Evolutionary conservation across 2,113 vertebrate species (phyloP), one percentile per base, ranked within the genome.

Genomic region (Festucalex cinctus): DNA sequence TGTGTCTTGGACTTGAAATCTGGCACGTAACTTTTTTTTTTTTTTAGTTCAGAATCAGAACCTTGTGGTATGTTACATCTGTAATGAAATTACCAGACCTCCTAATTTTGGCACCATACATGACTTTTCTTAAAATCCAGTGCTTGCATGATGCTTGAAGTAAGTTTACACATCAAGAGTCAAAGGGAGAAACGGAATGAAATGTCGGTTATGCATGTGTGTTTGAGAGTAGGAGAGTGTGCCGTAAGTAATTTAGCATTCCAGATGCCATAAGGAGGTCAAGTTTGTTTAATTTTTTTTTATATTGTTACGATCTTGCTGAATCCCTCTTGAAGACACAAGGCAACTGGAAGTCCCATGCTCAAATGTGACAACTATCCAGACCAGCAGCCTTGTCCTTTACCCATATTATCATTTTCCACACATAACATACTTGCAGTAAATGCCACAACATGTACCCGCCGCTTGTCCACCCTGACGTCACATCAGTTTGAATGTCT

Each of bases 1-100:
- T 80, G 73, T 77, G 64, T 81, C 66, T 87, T 78, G 78, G 77
- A 84, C 69, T 60, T 79, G 58, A 68, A 43, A 73, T 44, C 41
- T 80, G 73, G 74, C 59, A 16, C 63, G 51, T 53, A 12, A 61
- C 54, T 71, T 46, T 26, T 57, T 57, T 66, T 65, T 75, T 43
- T 71, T 46, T 26, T 57, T 57, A 66, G 63, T 75, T 43, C 62
- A 49, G 20, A 60, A 57, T 53, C 4, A 32, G 2, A 32, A 32
- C 28, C 28, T 32, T 56, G 74, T 56, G 65, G 63, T 66, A 72
- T 82, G 73, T 71, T 75, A 65, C 69, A 81, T 77, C 82, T 80
- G 69, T 73, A 17, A 10, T 28, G 73, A 70, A 79, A 73, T 80
- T 22, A 70, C 66, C 62, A 69, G 39, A 66, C 24, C 69, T 60